Conservation (phyloP, 1,140 invertebrate genomes). For the Chrysopa pallens region DNA sequence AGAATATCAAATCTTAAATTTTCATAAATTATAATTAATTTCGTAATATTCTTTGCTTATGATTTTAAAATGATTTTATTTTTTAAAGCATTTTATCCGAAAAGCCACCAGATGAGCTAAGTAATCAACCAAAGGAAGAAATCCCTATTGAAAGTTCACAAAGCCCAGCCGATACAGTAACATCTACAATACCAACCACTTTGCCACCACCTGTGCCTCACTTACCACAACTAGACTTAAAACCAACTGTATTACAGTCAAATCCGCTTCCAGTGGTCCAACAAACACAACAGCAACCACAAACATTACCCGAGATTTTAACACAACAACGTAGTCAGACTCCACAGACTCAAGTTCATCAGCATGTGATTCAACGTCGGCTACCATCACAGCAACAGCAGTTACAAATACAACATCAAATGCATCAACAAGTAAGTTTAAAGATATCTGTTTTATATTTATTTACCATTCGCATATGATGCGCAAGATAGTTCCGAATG, state of each 20-base stretch:
- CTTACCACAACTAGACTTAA: not conserved
- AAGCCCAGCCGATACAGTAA: not conserved
- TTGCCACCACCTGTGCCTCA: not conserved
- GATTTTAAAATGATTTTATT: too few species aligned
- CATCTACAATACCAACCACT: conserved; percentile 1
- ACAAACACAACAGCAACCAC: conserved; percentile 3
- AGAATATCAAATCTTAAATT: too few species aligned
- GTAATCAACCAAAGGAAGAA: too few species aligned
- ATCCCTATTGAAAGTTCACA: too few species aligned
- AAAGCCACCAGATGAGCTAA: too few species aligned
- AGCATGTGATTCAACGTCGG: conserved; percentile 3
- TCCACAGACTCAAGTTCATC: conserved; percentile 1
- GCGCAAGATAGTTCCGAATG: too few species aligned
- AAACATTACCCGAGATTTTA: conserved; percentile 1
- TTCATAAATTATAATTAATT: too few species aligned
- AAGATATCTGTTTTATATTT: not conserved
- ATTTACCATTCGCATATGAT: not conserved
- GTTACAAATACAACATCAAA: conserved; percentile 22
- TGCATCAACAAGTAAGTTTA: conserved; percentile 19
- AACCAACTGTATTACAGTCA: not conserved
- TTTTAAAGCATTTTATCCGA: too few species aligned
- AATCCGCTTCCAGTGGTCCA: conserved; percentile 1
- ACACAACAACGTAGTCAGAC: conserved; percentile 4
- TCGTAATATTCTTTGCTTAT: too few species aligned
- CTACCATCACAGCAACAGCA: conserved; percentile 6